Evolutionary conservation across 2,113 vertebrate species (phyloP).

Genomic region (Cyphomyrus plagiostoma): DNA sequence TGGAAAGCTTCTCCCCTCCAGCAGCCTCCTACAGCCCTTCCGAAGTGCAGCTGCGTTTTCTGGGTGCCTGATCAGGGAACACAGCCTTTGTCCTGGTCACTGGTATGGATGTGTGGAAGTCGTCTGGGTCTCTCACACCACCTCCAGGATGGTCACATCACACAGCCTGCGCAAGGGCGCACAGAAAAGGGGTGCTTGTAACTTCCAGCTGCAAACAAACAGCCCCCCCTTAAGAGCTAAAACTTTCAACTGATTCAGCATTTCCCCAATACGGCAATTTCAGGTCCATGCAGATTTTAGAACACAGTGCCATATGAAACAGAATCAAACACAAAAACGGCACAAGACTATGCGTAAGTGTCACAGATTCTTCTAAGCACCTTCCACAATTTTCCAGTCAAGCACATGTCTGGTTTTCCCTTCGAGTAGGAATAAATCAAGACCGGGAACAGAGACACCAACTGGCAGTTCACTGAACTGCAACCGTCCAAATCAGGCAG

Average conservation of each 20-base stretch:
- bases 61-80: neutral
- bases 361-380: neutral
- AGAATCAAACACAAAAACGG: neutral
- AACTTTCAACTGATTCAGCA: neutral
- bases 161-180: neutral
- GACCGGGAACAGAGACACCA: slow-evolving; percentile 58
- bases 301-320: neutral
- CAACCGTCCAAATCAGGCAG: slow-evolving; percentile 42
- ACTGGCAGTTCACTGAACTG: slow-evolving; percentile 61
- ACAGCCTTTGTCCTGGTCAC: neutral
- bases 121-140: neutral
- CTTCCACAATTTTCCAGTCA: neutral
- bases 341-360: neutral
- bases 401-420: neutral
- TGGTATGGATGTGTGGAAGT: neutral
- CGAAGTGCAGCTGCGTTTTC: neutral
- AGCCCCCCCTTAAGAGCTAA: neutral
- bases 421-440: neutral
- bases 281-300: neutral
- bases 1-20: neutral
- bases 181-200: neutral
- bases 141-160: slow-evolving; percentile 17
- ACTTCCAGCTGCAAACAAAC: neutral
- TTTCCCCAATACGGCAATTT: neutral
- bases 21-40: neutral